Base-by-base conservation (phyloP, 2,113 vertebrate genomes). In the Megalops atlanticus region DNA sequence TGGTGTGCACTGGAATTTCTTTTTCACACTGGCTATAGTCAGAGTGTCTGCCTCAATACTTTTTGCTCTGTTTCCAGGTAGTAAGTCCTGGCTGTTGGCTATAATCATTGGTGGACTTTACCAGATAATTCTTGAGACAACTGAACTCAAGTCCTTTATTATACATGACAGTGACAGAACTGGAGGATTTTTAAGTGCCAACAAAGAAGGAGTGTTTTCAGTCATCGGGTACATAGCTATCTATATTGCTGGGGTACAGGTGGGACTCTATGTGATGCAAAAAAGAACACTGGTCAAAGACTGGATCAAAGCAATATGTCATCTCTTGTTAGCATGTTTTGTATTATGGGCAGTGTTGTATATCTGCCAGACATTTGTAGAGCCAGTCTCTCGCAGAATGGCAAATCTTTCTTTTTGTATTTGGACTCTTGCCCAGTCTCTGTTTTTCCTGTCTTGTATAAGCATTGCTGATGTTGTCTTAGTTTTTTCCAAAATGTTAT, bases 1-100 rank as follows among this genome's bases (percentile, higher is more conserved):
- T 3, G 98, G 98, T 0, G 88, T 98, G 79, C 97, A 99, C 85
- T 99, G 98, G 98, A 99, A 99, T 88, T 99, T 99, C 77, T 99
- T 99, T 86, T 99, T 99, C 82, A 99, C 97, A 0, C 82, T 99
- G 77, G 94, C 96, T 0, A 77, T 94, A 3, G 95, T 98, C 35
- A 94, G 95, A 86, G 85, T 98, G 27, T 76, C 93, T 70, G 94
- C 95, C 4, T 96, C 97, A 15, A n/a, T 94, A 24, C 85, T 99
- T 52, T 86, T 99, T 80, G 80, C 90, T 11, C 0, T 95, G 8
- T 91, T 97, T 33, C 95, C 96, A 1, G 83, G 84, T 45, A 90
- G 52, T 2, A 90, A 84, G 14, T 94, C 95, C 0, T 96, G 96
- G 96, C 14, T 97, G 0, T 16, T 94, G 36, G 94, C 96, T 6